Evolutionary conservation across 2,113 vertebrate species (phyloP).

Genomic region (Amblyornis subalaris): DNA sequence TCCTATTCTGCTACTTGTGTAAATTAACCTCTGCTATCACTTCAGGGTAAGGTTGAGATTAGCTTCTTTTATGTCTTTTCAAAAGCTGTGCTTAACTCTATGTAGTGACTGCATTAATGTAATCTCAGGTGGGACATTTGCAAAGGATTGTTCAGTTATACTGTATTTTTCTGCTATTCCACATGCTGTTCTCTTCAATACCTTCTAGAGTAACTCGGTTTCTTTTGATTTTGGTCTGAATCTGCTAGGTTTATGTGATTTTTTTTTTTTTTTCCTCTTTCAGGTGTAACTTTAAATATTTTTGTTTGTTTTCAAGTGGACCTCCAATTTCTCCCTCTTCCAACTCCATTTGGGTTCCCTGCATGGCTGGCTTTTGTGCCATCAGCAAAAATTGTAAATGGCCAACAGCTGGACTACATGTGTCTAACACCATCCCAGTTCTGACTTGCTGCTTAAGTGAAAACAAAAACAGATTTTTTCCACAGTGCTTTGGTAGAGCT

Average conservation of each 20-base stretch:
- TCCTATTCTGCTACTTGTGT: conserved; percentile 11
- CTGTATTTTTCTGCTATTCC: neutral
- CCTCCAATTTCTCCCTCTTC: neutral
- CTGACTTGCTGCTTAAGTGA: neutral
- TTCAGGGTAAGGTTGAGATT: conserved; percentile 14
- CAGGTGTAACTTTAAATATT: neutral
- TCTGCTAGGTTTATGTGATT: neutral
- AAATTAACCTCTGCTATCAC: conserved; percentile 52
- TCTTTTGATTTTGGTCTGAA: neutral
- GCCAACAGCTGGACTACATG: conserved; percentile 1
- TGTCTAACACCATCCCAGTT: neutral
- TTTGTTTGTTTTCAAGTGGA: neutral
- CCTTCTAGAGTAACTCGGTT: neutral
- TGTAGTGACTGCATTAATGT: neutral
- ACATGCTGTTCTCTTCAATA: neutral
- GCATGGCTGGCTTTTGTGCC: neutral
- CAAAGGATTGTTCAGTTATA: neutral
- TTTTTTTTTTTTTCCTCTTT: neutral
- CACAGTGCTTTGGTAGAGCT: neutral
- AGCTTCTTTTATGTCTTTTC: conserved; percentile 4
- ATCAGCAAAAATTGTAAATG: conserved; percentile 5
- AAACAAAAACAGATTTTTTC: neutral
- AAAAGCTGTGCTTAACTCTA: neutral
- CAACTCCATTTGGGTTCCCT: neutral
- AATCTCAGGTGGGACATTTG: conserved; percentile 28